Evolutionary conservation across 35 echinoderm and acorn worm genomes (phyloP), one percentile per base, ranked within the genome.

Genomic region (Acanthaster planci): DNA sequence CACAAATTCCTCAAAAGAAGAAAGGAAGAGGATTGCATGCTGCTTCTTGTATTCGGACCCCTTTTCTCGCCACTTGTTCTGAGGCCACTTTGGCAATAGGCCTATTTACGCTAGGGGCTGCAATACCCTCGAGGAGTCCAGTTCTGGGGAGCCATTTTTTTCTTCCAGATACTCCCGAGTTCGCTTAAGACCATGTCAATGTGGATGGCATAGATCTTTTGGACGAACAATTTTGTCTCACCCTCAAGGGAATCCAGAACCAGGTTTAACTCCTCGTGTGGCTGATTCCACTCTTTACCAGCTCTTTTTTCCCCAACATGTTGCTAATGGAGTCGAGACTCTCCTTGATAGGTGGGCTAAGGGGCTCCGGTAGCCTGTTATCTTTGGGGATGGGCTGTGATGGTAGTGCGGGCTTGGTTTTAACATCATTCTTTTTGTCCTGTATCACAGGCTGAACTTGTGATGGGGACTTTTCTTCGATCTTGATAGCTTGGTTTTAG

Each of bases 1-100:
- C n/a, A 90, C 88, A 44, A 90, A 90, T 16, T 84, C 82, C 52
- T 90, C 81, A 30, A 90, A 90, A 37, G 87, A 79, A 29, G 87
- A n/a, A n/a, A n/a, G 79, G 21, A 55, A 55, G 0, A 55, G 10
- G 10, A 55, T 21, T 14, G 60, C 57, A 82, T 88, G 22, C 39
- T 35, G 26, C 78, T 79, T 57, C 52, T 88, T 38, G 76, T 80
- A 36, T 54, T 38, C 23, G 44, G 50, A 60, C n/a, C 53, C 1
- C 78, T 50, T 50, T 50, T 21, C 12, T 15, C 17, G 17, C 78
- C 78, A 80, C 37, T 38, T 80, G 16, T 42, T 38, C 36, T 80
- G 19, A 18, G 86, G 81, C 55, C 77, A 39, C 37, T 91, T 60
- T 6, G 84, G 78, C 2, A 92, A 50, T 50, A 81, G n/a, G n/a